Percentiles rank a stretch among this genome's conserved stretches.
These are phyloP conservation scores for Conops quadrifasciatus DNA, from an alignment of 2,888 invertebrate genomes.

Conservation along the genomic window DNA sequence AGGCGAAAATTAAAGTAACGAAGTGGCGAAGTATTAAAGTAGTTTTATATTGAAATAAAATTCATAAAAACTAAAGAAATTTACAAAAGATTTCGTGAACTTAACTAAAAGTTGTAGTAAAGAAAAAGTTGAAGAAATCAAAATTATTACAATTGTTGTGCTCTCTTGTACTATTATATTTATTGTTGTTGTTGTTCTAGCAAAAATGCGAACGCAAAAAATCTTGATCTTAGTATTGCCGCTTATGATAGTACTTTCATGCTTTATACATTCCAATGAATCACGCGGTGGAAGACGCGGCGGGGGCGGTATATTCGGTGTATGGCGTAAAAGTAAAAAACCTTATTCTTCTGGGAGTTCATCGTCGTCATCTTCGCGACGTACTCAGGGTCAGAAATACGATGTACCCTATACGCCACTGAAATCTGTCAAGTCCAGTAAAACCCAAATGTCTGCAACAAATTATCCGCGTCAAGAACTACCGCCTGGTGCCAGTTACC, in stretches of 20 bases:
- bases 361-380: conserved; percentile 48
- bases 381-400: conserved; percentile 45
- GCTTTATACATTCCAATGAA: conserved; percentile 36
- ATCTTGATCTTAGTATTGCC: neutral
- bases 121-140: neutral
- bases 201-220: neutral
- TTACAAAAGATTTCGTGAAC: no score
- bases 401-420: conserved; percentile 20
- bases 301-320: conserved; percentile 57
- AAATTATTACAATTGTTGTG: no score
- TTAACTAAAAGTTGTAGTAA: neutral
- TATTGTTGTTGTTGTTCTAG: conserved; percentile 26
- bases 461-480: conserved; percentile 51
- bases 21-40: neutral
- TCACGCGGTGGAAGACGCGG: conserved; percentile 58
- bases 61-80: no score
- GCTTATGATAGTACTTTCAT: neutral
- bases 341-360: conserved; percentile 50
- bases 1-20: no score
- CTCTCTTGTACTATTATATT: conserved; percentile 2
- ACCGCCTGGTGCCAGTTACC: conserved; percentile 32
- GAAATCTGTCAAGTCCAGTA: conserved; percentile 32
- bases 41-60: no score
- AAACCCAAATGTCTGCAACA: conserved; percentile 43
- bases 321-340: conserved; percentile 60